These are phyloP conservation scores for Deladenus siricidicola DNA, from an alignment of 2,888 invertebrate genomes.

Conservation along the genomic window DNA sequence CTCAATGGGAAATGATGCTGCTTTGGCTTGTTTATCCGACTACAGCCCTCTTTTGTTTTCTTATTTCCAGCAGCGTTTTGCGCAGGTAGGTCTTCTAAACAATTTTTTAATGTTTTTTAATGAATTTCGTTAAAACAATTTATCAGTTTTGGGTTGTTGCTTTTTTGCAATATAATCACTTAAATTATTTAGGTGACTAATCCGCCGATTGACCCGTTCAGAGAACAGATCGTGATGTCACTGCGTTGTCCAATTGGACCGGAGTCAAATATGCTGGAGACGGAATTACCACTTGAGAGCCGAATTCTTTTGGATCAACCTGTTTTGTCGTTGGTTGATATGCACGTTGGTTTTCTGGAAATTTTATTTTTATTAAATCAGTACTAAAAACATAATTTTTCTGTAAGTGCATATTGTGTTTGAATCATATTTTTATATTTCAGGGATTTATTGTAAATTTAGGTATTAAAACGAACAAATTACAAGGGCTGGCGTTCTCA, in stretches of 20 bases:
- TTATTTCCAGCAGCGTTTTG: conserved; percentile 97
- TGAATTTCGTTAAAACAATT: neutral
- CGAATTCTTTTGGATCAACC: conserved; percentile 87
- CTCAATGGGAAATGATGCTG: conserved; percentile 98
- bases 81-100: no score
- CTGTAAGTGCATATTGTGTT: no score
- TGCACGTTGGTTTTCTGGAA: conserved; percentile 62
- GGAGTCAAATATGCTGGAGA: conserved; percentile 76
- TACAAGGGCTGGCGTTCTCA: conserved; percentile 77
- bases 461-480: conserved; percentile 66
- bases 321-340: conserved; percentile 79
- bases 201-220: conserved; percentile 97
- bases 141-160: neutral
- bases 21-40: conserved; percentile 86
- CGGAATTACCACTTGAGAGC: conserved; percentile 72
- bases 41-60: conserved; percentile 90
- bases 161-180: neutral
- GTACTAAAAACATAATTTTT: neutral
- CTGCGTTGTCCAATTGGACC: conserved; percentile 93
- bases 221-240: conserved; percentile 97
- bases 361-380: conserved; percentile 3
- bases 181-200: conserved; percentile 65
- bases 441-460: conserved; percentile 6
- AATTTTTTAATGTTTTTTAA: no score
- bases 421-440: neutral